phyloP scores from a whole-genome alignment of 2,888 invertebrate genomes.

The Drosophila emarginata region DNA sequence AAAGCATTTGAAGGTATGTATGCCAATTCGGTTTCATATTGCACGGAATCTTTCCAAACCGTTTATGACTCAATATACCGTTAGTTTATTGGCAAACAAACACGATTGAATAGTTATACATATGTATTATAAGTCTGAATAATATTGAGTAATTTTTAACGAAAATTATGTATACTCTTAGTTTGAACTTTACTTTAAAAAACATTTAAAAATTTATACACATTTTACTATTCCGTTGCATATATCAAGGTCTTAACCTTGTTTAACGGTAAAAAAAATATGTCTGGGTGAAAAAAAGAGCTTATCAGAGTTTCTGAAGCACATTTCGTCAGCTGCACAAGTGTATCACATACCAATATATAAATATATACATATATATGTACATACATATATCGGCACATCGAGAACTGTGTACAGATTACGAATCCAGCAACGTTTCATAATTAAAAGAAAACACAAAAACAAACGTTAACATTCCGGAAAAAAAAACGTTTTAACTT shows the following conservation, averaged over 20 bases:
- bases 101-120: neutral
- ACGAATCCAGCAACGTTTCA: slow-evolving; percentile 58
- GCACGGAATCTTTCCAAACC: too few species aligned
- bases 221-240: neutral
- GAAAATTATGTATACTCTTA: neutral
- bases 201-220: too few species aligned
- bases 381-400: neutral
- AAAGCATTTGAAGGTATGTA: too few species aligned
- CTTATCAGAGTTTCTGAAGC: slow-evolving; percentile 11
- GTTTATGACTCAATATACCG: neutral
- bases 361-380: neutral
- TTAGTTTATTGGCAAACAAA: neutral
- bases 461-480: neutral
- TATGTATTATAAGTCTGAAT: neutral
- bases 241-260: slow-evolving; percentile 26
- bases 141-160: neutral
- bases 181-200: too few species aligned
- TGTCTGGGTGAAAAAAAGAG: slow-evolving; percentile 1
- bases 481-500: neutral
- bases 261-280: slow-evolving; percentile 17
- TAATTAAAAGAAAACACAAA: slow-evolving; percentile 38
- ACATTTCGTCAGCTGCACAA: slow-evolving; percentile 10
- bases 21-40: too few species aligned
- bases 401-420: slow-evolving; percentile 47
- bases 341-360: neutral